Conservation (phyloP, 1,140 invertebrate genomes). For the Bicyclus anynana region DNA sequence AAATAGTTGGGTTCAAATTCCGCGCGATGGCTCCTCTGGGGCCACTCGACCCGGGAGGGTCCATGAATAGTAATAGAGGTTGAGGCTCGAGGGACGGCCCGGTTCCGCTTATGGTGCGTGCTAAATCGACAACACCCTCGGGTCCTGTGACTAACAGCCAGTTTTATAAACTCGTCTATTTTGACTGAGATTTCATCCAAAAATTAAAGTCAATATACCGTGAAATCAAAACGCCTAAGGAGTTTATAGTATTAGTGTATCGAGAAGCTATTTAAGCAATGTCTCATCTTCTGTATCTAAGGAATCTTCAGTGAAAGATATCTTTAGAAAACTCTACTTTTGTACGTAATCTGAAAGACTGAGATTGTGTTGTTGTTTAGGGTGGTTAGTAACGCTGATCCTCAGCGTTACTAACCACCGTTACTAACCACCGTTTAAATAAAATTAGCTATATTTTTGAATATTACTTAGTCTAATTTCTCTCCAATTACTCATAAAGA, state of each 20-base stretch:
- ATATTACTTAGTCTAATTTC: too few species aligned
- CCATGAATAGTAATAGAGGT: slow-evolving; percentile 73
- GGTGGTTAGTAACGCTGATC: too few species aligned
- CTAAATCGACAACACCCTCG: slow-evolving; percentile 69
- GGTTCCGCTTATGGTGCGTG: slow-evolving; percentile 69
- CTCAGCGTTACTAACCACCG: too few species aligned
- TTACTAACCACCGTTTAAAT: too few species aligned
- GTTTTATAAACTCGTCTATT: slow-evolving; percentile 52
- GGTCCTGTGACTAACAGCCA: slow-evolving; percentile 52
- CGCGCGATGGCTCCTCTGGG: slow-evolving; percentile 30
- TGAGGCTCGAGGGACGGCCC: slow-evolving; percentile 48
- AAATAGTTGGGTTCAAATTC: slow-evolving; percentile 13
- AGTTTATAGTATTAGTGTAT: neutral
- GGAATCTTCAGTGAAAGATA: too few species aligned
- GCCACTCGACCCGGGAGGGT: slow-evolving; percentile 52
- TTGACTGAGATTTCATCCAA: slow-evolving; percentile 42
- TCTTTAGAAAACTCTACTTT: too few species aligned
- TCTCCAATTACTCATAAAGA: too few species aligned
- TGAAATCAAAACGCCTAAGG: slow-evolving; percentile 1
- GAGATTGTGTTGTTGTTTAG: too few species aligned
- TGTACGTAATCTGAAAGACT: too few species aligned
- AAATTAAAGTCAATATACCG: slow-evolving; percentile 10
- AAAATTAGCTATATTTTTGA: too few species aligned
- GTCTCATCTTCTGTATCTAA: neutral
- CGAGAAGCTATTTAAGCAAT: neutral